Conservation (phyloP, 2,113 vertebrate genomes). For the Saccopteryx bilineata region DNA sequence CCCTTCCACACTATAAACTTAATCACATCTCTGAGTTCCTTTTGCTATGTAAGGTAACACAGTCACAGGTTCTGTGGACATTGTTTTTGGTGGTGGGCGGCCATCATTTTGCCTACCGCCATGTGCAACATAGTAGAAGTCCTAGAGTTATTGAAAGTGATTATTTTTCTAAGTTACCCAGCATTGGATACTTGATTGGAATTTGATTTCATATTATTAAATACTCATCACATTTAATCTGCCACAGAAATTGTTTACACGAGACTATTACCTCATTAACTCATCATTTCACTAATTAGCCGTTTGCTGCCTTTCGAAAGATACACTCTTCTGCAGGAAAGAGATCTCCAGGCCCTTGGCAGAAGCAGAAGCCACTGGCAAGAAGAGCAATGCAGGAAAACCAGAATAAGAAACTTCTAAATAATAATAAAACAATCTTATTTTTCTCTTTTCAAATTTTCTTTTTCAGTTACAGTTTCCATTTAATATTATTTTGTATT, state of each 20-base stretch:
- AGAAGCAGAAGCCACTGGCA: neutral
- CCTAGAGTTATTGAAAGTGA: neutral
- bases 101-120: neutral
- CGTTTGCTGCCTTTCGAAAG: slow-evolving; percentile 37
- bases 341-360: neutral
- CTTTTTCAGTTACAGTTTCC: neutral
- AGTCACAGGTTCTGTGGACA: neutral
- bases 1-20: neutral
- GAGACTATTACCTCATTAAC: neutral
- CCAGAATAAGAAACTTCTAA: neutral
- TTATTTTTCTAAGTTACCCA: neutral
- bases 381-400: neutral
- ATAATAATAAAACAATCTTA: neutral
- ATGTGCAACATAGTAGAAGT: neutral
- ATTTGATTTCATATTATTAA: neutral
- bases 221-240: neutral
- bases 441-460: neutral
- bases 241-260: neutral
- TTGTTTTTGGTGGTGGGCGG: neutral
- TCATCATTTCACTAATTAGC: neutral
- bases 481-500: neutral
- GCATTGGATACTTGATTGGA: neutral
- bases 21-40: neutral
- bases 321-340: neutral
- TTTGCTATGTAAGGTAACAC: neutral